Evolutionary conservation across 2,888 invertebrate species (phyloP).

Genomic region (Rhimphoctona megacephalus): DNA sequence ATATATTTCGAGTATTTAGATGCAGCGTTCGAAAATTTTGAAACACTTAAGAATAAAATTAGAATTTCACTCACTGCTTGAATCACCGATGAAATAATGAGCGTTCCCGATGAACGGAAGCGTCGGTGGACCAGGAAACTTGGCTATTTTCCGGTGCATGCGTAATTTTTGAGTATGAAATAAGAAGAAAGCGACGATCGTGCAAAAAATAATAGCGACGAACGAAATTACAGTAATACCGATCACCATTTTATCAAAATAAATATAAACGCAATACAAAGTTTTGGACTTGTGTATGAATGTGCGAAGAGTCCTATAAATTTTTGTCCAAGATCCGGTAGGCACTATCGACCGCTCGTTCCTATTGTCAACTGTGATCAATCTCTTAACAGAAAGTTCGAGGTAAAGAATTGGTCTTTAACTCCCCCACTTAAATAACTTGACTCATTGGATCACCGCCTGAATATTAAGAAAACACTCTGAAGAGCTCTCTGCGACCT

Average conservation of each 20-base stretch:
- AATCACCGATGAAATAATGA: slow-evolving; percentile 73
- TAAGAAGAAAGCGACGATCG: slow-evolving; percentile 57
- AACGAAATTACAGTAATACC: slow-evolving; percentile 45
- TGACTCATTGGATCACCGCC: slow-evolving; percentile 25
- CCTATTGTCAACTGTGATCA: slow-evolving; percentile 30
- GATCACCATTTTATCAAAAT: slow-evolving; percentile 22
- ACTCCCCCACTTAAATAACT: slow-evolving; percentile 42
- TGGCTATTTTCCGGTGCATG: slow-evolving; percentile 68
- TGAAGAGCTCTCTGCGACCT: slow-evolving; percentile 30
- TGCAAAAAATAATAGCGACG: slow-evolving; percentile 48
- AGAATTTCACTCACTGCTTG: slow-evolving; percentile 67
- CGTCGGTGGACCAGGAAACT: slow-evolving; percentile 72
- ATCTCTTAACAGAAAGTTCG: slow-evolving; percentile 18
- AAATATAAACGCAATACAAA: background rate
- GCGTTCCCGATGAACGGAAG: slow-evolving; percentile 75
- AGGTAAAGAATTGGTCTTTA: background rate
- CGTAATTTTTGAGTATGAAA: slow-evolving; percentile 63
- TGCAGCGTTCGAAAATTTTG: background rate
- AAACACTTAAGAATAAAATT: background rate
- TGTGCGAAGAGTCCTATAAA: background rate
- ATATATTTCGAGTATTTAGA: too few relatives aligned
- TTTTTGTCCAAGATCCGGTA: background rate
- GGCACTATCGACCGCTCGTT: background rate
- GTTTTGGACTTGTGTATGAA: background rate
- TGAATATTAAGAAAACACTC: slow-evolving; percentile 45